Evolutionary conservation across 1,140 invertebrate genomes (phyloP).

Genomic region (Caerostris extrusa): DNA sequence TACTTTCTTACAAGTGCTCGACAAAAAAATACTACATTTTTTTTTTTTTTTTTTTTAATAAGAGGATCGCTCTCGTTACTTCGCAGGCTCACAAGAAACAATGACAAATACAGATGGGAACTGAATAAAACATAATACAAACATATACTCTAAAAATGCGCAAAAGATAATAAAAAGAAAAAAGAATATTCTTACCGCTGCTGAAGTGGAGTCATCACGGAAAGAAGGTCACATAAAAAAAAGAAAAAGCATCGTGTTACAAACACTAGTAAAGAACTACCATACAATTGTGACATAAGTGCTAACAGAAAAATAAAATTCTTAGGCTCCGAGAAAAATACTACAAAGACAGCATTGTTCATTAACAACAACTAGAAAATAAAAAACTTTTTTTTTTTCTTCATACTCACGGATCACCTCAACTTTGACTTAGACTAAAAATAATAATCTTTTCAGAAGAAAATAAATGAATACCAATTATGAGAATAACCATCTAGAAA

Average conservation of each 20-base stretch:
- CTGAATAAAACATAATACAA: slow-evolving; percentile 46
- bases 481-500: background rate
- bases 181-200: background rate
- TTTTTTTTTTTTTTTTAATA: background rate
- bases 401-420: background rate
- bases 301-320: background rate
- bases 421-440: background rate
- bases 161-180: background rate
- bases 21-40: background rate
- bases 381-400: background rate
- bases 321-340: background rate
- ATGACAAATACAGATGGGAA: slow-evolving; percentile 36
- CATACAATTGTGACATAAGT: slow-evolving; percentile 32
- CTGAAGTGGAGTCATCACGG: slow-evolving; percentile 13
- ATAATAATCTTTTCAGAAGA: background rate
- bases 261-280: slow-evolving; percentile 7
- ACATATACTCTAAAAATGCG: background rate
- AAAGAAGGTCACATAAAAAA: slow-evolving; percentile 34
- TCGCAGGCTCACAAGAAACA: background rate
- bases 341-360: background rate
- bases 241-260: slow-evolving; percentile 13
- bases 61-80: background rate
- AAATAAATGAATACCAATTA: background rate
- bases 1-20: background rate
- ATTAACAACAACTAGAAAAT: background rate